Conservation (phyloP, 2,888 invertebrate species). For the Germaria angustata region DNA sequence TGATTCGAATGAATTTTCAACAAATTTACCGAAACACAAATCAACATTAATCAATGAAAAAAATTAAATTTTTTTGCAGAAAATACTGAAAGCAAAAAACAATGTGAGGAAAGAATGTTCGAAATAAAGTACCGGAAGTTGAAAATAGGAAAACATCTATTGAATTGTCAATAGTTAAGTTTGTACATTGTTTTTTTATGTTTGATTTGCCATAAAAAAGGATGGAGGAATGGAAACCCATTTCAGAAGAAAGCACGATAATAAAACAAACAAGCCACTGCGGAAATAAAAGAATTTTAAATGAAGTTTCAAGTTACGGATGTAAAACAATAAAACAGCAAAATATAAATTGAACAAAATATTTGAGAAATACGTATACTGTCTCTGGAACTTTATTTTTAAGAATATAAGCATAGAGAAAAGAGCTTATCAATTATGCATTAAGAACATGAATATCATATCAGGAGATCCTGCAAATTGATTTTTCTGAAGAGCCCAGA, state of each 20-base stretch:
- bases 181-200: conserved; percentile 47
- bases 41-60: conserved; percentile 69
- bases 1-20: conserved; percentile 69
- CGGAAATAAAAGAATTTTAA: conserved; percentile 66
- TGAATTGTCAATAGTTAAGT: conserved; percentile 67
- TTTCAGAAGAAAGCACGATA: conserved; percentile 14
- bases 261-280: conserved; percentile 54
- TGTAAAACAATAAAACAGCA: conserved; percentile 51
- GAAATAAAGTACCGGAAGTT: conserved; percentile 63
- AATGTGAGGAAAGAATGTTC: conserved; percentile 16
- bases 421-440: not conserved
- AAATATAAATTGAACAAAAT: conserved; percentile 10
- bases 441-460: too few species aligned
- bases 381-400: not conserved
- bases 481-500: too few species aligned
- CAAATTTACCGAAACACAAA: conserved; percentile 69
- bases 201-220: not conserved
- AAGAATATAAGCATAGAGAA: not conserved
- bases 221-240: conserved; percentile 21
- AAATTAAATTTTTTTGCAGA: not conserved
- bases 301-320: conserved; percentile 65
- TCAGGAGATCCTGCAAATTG: too few species aligned
- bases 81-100: conserved; percentile 1
- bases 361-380: not conserved
- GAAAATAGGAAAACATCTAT: conserved; percentile 66